Base-by-base conservation (phyloP, 2,113 vertebrate species). In the Lepus americanus region DNA sequence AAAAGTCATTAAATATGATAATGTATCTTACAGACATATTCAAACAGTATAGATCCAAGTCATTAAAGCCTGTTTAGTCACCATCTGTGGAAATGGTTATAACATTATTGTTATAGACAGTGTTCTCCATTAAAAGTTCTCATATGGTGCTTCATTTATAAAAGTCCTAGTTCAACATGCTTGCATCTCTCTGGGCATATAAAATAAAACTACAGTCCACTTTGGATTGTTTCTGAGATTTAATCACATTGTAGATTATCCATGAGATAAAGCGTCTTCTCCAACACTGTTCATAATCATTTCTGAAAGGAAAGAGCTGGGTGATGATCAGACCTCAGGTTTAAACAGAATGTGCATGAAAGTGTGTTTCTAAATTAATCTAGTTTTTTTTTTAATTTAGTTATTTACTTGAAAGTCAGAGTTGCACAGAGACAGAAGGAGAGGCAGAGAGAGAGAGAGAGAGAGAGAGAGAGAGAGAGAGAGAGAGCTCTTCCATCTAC, bases 31-130 rank as follows among this genome's bases (percentile, higher is more conserved):
- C 33, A 59, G 44, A 7, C 9, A 31, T 64, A 63, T 55, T 31
- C 53, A 83, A 44, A 55, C 25, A 95, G 59, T 67, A 31, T 14
- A 78, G 2, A 69, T 39, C 23, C 59, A 70, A 82, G 51, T 69
- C 23, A 76, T 82, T 87, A 53, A 83, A 83, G 14, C 8, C 16
- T 31, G 16, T 69, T 66, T 7, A 86, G 25, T 80, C 10, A 95
- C 19, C 20, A 90, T 31, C 36, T 93, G 27, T 74, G 55, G 9
- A 94, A 77, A 67, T 92, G 76, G 86, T 74, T 70, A 29, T 25
- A 69, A 29, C 81, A 76, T 69, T 76, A 25, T 33, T 61, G 64
- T 77, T 90, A 22, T 64, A 39, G 33, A 44, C 17, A 31, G 55
- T 89, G 79, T 80, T 93, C 22, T 67, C 3, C 59, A 76, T 67